Percentiles rank a stretch among this genome's conserved stretches.
Evolutionary conservation across 2,113 vertebrate genomes (phyloP).

Genomic region (Dermatemys mawii): DNA sequence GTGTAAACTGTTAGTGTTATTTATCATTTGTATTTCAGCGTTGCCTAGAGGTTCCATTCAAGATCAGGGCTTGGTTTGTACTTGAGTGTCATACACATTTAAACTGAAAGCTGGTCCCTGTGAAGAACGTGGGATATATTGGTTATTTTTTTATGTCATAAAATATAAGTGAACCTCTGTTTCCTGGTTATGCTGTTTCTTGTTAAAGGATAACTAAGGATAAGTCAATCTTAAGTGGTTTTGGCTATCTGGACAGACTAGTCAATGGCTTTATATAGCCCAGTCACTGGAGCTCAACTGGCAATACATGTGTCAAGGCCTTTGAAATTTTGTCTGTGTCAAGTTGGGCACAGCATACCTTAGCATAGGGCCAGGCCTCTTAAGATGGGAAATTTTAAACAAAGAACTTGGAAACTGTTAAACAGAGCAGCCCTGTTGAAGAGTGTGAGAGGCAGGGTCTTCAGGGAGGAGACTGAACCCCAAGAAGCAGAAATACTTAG

Average conservation of each 20-base stretch:
- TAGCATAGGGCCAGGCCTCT: background rate
- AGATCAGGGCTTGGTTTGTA: background rate
- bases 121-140: background rate
- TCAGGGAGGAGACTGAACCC: rapidly evolving
- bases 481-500: background rate
- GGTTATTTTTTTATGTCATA: background rate
- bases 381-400: background rate
- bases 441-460: background rate
- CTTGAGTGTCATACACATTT: background rate
- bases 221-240: background rate
- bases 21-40: background rate
- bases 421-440: background rate
- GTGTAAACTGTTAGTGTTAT: background rate
- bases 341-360: background rate
- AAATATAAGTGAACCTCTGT: background rate
- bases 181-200: background rate
- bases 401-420: background rate
- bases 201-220: background rate
- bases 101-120: background rate
- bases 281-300: background rate
- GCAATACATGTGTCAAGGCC: background rate
- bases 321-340: background rate
- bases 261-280: background rate
- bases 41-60: background rate
- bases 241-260: background rate